Percentiles rank a stretch among this genome's conserved stretches.
phyloP scores from a whole-genome alignment of 2,797 vertebrate species.

The Pantherophis vulpinus region DNA sequence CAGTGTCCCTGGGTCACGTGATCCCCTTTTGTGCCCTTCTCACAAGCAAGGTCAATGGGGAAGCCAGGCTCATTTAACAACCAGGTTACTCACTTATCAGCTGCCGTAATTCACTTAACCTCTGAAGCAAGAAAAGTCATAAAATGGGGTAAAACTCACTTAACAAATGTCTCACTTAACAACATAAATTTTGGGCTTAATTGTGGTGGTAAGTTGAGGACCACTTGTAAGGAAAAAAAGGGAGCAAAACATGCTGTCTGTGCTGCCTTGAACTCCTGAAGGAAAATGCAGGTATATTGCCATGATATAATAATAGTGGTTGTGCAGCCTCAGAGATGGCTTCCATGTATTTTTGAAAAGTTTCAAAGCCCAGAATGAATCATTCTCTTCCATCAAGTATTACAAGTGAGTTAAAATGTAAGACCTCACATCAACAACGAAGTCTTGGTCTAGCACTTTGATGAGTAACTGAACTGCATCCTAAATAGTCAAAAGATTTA shows the following conservation, averaged over 20 bases:
- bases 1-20: too few relatives aligned
- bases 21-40: too few relatives aligned
- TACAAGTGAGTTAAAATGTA: not conserved
- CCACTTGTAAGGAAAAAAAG: not conserved
- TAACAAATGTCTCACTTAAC: not conserved
- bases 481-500: not conserved
- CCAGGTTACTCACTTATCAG: not conserved
- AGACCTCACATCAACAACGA: not conserved
- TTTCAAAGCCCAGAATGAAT: not conserved
- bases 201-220: not conserved
- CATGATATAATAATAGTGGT: not conserved
- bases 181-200: not conserved
- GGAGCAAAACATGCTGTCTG: not conserved
- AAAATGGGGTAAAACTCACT: not conserved
- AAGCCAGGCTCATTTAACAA: not conserved
- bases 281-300: not conserved
- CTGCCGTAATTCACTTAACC: not conserved
- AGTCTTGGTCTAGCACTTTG: not conserved
- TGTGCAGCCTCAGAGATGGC: not conserved
- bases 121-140: not conserved
- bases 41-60: too few relatives aligned
- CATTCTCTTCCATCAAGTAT: not conserved
- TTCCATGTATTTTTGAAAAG: not conserved
- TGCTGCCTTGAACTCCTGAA: not conserved
- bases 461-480: not conserved